A percentile compares a stretch with the other conserved stretches of the same genome.
phyloP scores from a whole-genome alignment of 2,797 vertebrate genomes.

The Rhabdophis nuchalis region DNA sequence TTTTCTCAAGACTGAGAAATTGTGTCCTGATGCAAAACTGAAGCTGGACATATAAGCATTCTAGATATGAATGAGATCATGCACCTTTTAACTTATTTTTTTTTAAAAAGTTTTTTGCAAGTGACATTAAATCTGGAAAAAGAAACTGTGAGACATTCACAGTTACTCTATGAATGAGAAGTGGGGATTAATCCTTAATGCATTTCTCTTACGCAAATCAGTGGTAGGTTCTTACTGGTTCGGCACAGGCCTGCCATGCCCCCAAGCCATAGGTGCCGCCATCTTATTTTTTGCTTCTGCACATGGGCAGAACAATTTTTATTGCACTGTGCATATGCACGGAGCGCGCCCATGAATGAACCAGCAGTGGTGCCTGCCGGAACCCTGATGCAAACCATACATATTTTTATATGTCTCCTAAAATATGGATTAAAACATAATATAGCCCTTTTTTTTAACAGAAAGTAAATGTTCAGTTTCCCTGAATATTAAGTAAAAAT shows the following conservation, averaged over 20 bases:
- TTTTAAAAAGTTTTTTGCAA: not conserved
- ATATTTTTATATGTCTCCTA: constrained; percentile 25
- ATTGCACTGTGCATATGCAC: too few relatives aligned
- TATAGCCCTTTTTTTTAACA: not conserved
- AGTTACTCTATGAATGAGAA: not conserved
- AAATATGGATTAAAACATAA: not conserved
- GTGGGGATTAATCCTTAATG: not conserved
- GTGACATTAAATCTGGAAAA: not conserved
- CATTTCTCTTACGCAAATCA: not conserved
- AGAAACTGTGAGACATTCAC: constrained; percentile 22
- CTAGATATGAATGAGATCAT: not conserved
- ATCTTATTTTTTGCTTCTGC: too few relatives aligned
- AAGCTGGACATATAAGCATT: not conserved
- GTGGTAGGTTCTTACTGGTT: too few relatives aligned
- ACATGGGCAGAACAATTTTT: too few relatives aligned
- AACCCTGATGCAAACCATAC: not conserved
- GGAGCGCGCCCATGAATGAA: too few relatives aligned
- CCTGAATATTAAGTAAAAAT: constrained; percentile 14
- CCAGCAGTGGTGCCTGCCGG: too few relatives aligned
- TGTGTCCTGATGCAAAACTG: not conserved
- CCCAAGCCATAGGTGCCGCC: too few relatives aligned
- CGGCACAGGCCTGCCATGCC: too few relatives aligned
- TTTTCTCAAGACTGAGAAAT: not conserved
- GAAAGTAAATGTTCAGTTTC: constrained; percentile 8
- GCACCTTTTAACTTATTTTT: not conserved